Evolutionary conservation across 2,888 invertebrate species (phyloP).

Genomic region (Apotomis turbidana): DNA sequence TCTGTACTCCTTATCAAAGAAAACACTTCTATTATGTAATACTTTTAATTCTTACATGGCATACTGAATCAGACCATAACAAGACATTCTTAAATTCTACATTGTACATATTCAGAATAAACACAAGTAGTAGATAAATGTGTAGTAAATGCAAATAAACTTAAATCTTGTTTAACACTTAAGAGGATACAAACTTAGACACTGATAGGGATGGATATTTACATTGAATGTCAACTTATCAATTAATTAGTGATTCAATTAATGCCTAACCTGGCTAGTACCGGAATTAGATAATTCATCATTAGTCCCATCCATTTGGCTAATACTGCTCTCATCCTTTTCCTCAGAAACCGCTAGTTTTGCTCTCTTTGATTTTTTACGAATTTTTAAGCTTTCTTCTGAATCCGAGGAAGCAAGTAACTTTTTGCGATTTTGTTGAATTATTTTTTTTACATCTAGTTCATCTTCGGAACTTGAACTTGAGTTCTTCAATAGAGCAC

Average conservation of each 20-base stretch:
- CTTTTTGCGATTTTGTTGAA: conserved; percentile 33
- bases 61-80: conserved; percentile 32
- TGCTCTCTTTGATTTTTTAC: conserved; percentile 42
- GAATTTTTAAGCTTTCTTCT: conserved; percentile 47
- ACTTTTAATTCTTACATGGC: conserved; percentile 45
- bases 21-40: conserved; percentile 47
- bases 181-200: neutral
- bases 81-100: conserved; percentile 29
- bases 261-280: conserved; percentile 71
- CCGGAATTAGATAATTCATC: conserved; percentile 59
- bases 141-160: conserved; percentile 9
- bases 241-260: conserved; percentile 22
- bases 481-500: conserved; percentile 55
- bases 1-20: conserved; percentile 41
- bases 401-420: conserved; percentile 51
- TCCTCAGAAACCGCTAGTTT: conserved; percentile 24
- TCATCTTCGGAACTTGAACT: conserved; percentile 57
- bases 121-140: neutral
- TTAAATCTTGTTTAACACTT: neutral
- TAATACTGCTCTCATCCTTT: conserved; percentile 43
- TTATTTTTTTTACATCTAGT: conserved; percentile 38
- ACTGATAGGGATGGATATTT: conserved; percentile 18
- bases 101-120: conserved; percentile 8
- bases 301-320: conserved; percentile 49
- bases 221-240: conserved; percentile 1